phyloP scores from a whole-genome alignment of 2,797 vertebrate species.

The Pangasius sanitwongsei region DNA sequence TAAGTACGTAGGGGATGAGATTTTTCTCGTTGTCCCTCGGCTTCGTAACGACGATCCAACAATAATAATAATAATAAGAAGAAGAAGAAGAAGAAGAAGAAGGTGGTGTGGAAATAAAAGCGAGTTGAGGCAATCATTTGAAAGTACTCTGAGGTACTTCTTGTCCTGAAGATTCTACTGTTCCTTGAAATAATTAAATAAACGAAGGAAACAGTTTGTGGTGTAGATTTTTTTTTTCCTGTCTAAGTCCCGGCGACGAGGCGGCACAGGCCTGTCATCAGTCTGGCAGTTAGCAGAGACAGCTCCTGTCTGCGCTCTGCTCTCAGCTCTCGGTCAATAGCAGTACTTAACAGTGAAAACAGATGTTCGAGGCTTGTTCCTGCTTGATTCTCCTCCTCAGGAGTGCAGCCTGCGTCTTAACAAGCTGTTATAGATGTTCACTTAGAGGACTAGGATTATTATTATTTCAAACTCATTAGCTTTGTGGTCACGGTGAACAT shows the following conservation, averaged over 20 bases:
- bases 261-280: constrained; percentile 47
- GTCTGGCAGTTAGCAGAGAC: constrained; percentile 42
- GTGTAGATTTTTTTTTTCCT: background rate
- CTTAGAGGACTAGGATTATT: constrained; percentile 7
- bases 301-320: constrained; percentile 39
- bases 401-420: constrained; percentile 50
- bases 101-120: background rate
- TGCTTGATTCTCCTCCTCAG: constrained; percentile 39
- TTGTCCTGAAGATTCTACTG: background rate
- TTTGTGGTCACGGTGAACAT: background rate
- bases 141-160: background rate
- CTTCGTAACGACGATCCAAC: background rate
- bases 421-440: constrained; percentile 44
- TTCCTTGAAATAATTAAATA: background rate
- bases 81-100: background rate
- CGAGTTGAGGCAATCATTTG: background rate
- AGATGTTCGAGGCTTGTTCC: constrained; percentile 56
- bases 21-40: background rate
- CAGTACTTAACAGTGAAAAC: constrained; percentile 53
- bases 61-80: background rate
- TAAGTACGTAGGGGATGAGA: background rate
- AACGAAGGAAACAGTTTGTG: background rate
- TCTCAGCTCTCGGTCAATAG: constrained; percentile 52
- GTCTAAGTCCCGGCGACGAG: constrained; percentile 4
- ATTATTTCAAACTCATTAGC: constrained; percentile 48